Percentiles rank a stretch among this genome's conserved stretches.
phyloP scores from a whole-genome alignment of 2,797 vertebrate genomes.

The Tinamus major region DNA sequence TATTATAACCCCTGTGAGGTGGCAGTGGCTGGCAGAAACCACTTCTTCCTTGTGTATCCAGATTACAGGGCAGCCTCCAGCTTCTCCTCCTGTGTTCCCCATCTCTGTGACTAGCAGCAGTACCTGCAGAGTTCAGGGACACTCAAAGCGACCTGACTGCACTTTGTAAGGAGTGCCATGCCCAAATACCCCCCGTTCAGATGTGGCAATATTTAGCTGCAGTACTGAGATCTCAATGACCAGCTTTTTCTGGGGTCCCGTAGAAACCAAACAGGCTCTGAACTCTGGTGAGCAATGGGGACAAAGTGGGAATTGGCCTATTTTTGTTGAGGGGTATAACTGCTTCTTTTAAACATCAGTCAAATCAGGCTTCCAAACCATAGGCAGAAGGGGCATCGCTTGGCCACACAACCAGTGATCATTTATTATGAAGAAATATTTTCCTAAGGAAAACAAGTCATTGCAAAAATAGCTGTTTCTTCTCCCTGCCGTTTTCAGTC shows the following conservation, averaged over 20 bases:
- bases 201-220: background rate
- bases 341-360: background rate
- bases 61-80: background rate
- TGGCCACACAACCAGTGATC: background rate
- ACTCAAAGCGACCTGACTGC: too few species aligned
- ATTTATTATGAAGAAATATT: background rate
- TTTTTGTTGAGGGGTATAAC: background rate
- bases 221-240: too few species aligned
- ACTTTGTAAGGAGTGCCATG: too few species aligned
- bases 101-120: background rate
- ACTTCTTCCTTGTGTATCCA: accelerated
- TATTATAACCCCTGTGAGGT: accelerated
- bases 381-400: background rate
- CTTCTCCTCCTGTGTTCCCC: background rate
- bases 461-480: background rate
- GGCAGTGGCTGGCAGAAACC: background rate
- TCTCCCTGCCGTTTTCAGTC: background rate
- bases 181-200: too few species aligned
- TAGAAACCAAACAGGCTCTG: too few species aligned
- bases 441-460: background rate
- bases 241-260: too few species aligned
- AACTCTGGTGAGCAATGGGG: background rate
- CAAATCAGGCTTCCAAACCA: background rate
- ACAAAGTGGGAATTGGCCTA: too few species aligned
- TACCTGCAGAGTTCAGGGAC: too few species aligned